Evolutionary conservation across 2,797 vertebrate genomes (phyloP).

Genomic region (Hyperoplus immaculatus): DNA sequence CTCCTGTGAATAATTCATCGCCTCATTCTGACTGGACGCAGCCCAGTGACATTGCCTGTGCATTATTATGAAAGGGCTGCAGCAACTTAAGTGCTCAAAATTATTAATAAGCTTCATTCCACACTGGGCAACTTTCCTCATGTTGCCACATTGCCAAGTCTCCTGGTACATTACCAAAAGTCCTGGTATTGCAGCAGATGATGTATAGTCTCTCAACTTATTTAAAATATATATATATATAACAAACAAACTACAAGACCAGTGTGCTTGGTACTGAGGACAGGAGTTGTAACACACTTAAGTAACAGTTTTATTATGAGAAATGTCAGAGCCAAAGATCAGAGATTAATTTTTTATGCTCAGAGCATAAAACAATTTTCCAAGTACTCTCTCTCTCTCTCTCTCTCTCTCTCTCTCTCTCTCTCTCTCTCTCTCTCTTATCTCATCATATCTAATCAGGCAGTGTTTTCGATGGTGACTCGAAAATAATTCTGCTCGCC

Average conservation of each 20-base stretch:
- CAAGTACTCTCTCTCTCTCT: conserved; percentile 11
- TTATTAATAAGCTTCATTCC: conserved; percentile 56
- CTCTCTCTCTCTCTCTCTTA: conserved; percentile 5
- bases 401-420: conserved; percentile 7
- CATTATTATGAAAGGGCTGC: conserved; percentile 50
- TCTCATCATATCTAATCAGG: conserved; percentile 32
- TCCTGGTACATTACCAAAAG: conserved; percentile 9
- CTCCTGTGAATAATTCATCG: conserved; percentile 81
- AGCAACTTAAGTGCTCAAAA: conserved; percentile 43
- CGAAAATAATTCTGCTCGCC: conserved; percentile 18
- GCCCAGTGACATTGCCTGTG: conserved; percentile 52
- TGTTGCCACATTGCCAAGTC: conserved; percentile 6
- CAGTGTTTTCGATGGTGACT: conserved; percentile 26
- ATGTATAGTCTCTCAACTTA: conserved; percentile 15
- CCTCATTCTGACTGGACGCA: conserved; percentile 70
- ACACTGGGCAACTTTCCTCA: conserved; percentile 2
- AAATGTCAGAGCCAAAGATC: conserved; percentile 7
- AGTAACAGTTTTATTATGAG: conserved; percentile 5
- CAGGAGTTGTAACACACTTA: background rate
- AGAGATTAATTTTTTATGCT: conserved; percentile 21
- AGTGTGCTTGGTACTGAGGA: conserved; percentile 6
- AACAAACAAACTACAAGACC: background rate
- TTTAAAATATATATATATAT: background rate
- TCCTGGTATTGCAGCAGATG: conserved; percentile 10
- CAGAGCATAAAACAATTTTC: conserved; percentile 10